Conservation (phyloP, 1,140 invertebrate genomes). For the Polypedilum pembai region DNA sequence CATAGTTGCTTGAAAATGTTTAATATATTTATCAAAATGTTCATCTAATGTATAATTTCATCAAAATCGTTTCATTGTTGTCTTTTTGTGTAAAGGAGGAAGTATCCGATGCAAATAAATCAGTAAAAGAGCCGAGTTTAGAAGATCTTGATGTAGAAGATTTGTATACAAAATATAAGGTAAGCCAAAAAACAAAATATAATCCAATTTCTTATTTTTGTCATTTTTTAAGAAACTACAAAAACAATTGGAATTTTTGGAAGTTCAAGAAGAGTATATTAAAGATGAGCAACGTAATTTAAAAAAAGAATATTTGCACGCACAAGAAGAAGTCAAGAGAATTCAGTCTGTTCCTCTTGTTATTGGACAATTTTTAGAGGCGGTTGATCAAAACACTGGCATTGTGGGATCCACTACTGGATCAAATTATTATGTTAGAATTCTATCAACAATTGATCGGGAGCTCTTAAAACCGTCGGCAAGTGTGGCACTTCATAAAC, state of each 20-base stretch:
- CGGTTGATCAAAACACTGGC: constrained; percentile 95
- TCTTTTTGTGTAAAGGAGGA: constrained; percentile 49
- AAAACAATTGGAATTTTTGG: constrained; percentile 89
- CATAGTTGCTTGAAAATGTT: too few relatives aligned
- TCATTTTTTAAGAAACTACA: constrained; percentile 70
- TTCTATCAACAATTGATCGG: constrained; percentile 90
- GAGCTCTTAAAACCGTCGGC: constrained; percentile 92
- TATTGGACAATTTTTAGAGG: constrained; percentile 96
- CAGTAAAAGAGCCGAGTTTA: constrained; percentile 48
- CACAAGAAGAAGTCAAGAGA: constrained; percentile 94
- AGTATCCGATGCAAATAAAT: constrained; percentile 50
- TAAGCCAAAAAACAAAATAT: constrained; percentile 39
- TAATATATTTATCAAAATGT: neutral
- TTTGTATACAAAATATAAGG: constrained; percentile 91
- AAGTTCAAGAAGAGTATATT: constrained; percentile 97
- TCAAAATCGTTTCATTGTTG: constrained; percentile 29
- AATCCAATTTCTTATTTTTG: constrained; percentile 30
- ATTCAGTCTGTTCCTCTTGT: constrained; percentile 96
- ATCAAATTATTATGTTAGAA: constrained; percentile 97
- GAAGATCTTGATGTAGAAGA: constrained; percentile 83
- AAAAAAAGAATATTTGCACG: constrained; percentile 95
- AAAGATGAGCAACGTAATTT: constrained; percentile 97
- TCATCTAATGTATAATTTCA: neutral
- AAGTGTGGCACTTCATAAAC: constrained; percentile 94
- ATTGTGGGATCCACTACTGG: constrained; percentile 76